A percentile compares a stretch with the other conserved stretches of the same genome.
These are phyloP conservation scores for Oreochromis grahami DNA, from an alignment of 2,797 vertebrate genomes.

Conservation along the genomic window DNA sequence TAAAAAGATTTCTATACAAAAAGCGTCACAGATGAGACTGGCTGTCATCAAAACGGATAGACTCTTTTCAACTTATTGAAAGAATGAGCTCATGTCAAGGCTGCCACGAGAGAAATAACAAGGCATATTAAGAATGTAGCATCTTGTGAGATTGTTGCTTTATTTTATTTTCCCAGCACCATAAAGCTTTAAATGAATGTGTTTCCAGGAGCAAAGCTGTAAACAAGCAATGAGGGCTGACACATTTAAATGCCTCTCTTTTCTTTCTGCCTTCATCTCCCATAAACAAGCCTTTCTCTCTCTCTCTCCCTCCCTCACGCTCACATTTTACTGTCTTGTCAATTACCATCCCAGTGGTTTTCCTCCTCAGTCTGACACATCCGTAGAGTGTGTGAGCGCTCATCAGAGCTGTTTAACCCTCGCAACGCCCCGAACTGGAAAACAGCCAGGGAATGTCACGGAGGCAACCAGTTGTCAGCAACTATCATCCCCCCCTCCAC, in stretches of 20 bases:
- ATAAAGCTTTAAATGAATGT: conserved; percentile 41
- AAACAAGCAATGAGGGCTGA: conserved; percentile 28
- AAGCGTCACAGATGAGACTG: not conserved
- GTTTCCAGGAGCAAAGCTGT: conserved; percentile 18
- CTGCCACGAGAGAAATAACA: conserved; percentile 17
- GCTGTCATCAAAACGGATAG: not conserved
- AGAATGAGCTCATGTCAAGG: conserved; percentile 23
- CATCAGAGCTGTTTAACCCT: conserved; percentile 68
- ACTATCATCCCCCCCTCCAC: conserved; percentile 19
- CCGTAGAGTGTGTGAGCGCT: conserved; percentile 49
- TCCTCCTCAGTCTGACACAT: conserved; percentile 60
- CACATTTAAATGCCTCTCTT: conserved; percentile 31
- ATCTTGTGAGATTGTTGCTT: conserved; percentile 17
- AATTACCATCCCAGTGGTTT: conserved; percentile 53
- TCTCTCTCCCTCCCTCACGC: not conserved
- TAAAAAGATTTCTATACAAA: not conserved
- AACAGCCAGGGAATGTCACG: conserved; percentile 61
- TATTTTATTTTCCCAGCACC: conserved; percentile 32
- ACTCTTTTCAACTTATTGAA: not conserved
- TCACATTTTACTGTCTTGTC: conserved; percentile 51
- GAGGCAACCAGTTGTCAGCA: conserved; percentile 57
- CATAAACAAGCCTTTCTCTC: conserved; percentile 20
- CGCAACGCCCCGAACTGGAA: conserved; percentile 52
- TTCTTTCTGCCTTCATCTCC: conserved; percentile 21
- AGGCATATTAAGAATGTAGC: conserved; percentile 12